Conservation (phyloP, 2,888 invertebrate species). For the Tetheella fluctuosa region DNA sequence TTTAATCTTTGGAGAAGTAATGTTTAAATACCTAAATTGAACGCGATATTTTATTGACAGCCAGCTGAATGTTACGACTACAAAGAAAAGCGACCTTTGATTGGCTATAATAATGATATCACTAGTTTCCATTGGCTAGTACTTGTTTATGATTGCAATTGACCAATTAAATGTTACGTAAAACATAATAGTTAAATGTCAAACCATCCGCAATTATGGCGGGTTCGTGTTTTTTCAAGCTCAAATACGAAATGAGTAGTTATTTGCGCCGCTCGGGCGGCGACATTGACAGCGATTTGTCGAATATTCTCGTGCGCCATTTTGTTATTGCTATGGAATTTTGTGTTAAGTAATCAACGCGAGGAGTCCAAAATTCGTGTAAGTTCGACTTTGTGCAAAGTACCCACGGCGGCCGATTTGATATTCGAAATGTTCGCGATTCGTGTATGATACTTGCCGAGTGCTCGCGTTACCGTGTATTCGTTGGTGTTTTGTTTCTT, state of each 20-base stretch:
- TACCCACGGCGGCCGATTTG: constrained; percentile 43
- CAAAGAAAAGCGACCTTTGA: neutral
- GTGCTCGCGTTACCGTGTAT: constrained; percentile 37
- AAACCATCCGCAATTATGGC: constrained; percentile 69
- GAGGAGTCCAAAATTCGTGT: constrained; percentile 57
- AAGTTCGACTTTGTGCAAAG: constrained; percentile 58
- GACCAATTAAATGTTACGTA: constrained; percentile 30
- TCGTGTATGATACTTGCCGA: constrained; percentile 49
- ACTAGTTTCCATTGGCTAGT: constrained; percentile 24
- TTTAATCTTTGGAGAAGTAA: neutral
- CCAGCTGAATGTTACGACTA: neutral
- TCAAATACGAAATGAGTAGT: constrained; percentile 79
- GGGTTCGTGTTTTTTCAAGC: constrained; percentile 81
- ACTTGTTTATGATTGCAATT: rapidly evolving
- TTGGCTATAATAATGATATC: constrained; percentile 16
- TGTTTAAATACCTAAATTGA: neutral
- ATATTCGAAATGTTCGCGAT: constrained; percentile 50
- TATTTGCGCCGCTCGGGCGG: constrained; percentile 78
- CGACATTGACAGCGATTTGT: constrained; percentile 81
- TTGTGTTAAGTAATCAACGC: constrained; percentile 72
- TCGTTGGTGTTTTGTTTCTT: constrained; percentile 63
- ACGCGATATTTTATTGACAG: constrained; percentile 4
- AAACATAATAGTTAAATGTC: constrained; percentile 42
- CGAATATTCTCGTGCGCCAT: constrained; percentile 80
- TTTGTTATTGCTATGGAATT: constrained; percentile 76